These are phyloP conservation scores for Paramuricea clavata DNA, from an alignment of 92 coral and sea anemone species.

Conservation along the genomic window DNA sequence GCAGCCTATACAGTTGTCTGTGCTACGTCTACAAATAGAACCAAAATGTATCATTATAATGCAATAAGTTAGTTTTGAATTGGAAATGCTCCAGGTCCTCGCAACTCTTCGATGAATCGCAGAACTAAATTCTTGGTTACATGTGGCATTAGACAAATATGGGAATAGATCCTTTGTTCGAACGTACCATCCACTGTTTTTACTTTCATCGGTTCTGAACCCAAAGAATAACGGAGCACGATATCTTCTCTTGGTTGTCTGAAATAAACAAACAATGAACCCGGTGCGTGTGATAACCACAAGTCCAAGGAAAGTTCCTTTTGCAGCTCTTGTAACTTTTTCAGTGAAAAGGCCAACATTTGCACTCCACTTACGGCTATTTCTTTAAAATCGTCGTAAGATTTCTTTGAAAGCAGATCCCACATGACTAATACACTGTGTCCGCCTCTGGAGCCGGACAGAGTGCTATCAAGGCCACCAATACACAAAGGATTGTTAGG, in stretches of 20 bases:
- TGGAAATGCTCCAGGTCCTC: not conserved
- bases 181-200: not conserved
- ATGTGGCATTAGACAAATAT: conserved; percentile 13
- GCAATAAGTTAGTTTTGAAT: not conserved
- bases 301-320: not conserved
- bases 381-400: not conserved
- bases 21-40: no score
- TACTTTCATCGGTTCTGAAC: not conserved
- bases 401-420: conserved; percentile 11
- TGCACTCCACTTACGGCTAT: not conserved
- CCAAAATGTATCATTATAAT: no score
- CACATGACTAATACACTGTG: conserved; percentile 6
- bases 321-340: not conserved
- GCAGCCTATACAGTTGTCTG: no score
- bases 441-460: conserved; percentile 4
- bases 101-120: not conserved
- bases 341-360: conserved; percentile 8
- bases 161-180: not conserved
- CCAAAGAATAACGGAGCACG: conserved; percentile 14
- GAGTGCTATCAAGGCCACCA: not conserved
- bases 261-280: conserved; percentile 16
- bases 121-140: not conserved
- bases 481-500: not conserved
- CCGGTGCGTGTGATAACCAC: conserved; percentile 10
- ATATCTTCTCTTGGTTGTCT: conserved; percentile 3